Conservation (phyloP, 1,140 invertebrate species). For the Rhopalosiphum maidis region DNA sequence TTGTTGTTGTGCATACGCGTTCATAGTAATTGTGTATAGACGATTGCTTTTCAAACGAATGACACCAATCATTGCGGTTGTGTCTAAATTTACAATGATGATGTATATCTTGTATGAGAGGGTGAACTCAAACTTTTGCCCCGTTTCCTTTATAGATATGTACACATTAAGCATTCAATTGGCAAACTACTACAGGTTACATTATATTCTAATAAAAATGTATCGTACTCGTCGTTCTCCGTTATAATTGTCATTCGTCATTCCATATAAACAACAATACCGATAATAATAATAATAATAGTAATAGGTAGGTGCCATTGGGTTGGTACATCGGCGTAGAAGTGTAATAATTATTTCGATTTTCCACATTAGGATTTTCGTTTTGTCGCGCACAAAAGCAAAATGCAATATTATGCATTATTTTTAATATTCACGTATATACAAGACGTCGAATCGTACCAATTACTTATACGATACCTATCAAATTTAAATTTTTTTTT, state of each 20-base stretch:
- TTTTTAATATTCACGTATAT: not conserved
- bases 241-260: not conserved
- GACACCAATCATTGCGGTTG: not conserved
- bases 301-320: not conserved
- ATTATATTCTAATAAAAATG: not conserved
- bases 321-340: not conserved
- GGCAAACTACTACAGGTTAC: not conserved
- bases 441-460: not conserved
- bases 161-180: not conserved
- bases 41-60: conserved; percentile 7
- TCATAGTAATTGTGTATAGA: not conserved
- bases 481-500: not conserved
- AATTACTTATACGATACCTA: not conserved
- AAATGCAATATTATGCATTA: not conserved
- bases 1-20: not conserved
- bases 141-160: not conserved
- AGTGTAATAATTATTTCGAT: not conserved
- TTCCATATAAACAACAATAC: not conserved
- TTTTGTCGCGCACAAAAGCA: not conserved
- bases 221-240: not conserved
- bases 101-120: not conserved
- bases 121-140: not conserved
- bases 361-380: not conserved
- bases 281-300: not conserved
- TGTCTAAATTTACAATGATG: not conserved